Base-by-base conservation (phyloP, 1,140 invertebrate species). In the Plodia interpunctella region DNA sequence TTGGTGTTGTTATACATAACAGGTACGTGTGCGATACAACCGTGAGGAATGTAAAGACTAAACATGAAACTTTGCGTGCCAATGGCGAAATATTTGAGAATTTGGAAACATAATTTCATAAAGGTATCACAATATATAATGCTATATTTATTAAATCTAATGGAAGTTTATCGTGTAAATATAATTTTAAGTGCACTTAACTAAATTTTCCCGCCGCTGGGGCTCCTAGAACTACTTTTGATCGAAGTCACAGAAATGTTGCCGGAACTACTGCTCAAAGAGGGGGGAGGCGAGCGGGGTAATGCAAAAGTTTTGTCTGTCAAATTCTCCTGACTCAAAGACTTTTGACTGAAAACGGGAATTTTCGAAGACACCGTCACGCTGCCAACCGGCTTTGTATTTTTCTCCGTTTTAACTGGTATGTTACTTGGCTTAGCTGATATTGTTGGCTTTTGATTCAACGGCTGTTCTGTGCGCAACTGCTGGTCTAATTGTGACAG, bases 201-300 rank as follows among this genome's bases (percentile, higher is more conserved):
- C 57, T 49, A 83, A 55, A 83, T 61, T 63, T 70, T 74, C 15
- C 88, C 87, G 5, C 90, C 90, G 60, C 90, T 90, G 0, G 89
- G 90, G 66, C 90, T 90, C 73, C 80, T 77, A 15, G 90, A 90
- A 59, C 88, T 90, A 63, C 76, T 88, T 62, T 91, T 91, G 15
- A 91, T 91, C 0, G 89, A 90, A 8, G 89, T 91, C 0, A 91
- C 80, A 9, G 90, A 86, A 38, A 90, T 90, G 49, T 90, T 90
- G 0, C 85, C 87, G 11, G 87, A 79, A 68, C 88, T 87, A 55
- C 84, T 69, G 57, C 83, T 84, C 18, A 85, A 68, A 5, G 70
- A 77, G 11, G 78, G 78, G 0, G 80, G 80, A 25, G 85, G 80
- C 0, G 87, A 85, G 0, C 86, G 76, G 15, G 87, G 84, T 55